phyloP scores from a whole-genome alignment of 2,888 invertebrate species.

The Gandaritis pyraliata region DNA sequence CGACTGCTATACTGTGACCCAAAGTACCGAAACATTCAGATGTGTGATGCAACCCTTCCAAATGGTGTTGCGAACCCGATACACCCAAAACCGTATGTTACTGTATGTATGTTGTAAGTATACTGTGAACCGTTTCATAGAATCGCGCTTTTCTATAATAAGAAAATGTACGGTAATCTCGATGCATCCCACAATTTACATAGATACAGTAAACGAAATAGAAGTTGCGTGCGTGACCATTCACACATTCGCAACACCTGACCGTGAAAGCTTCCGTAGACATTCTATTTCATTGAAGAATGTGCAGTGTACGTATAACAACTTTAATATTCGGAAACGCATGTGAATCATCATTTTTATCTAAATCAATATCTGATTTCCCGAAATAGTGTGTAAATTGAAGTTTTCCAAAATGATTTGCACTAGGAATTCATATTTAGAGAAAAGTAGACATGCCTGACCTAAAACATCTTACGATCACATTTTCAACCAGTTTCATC shows the following conservation, averaged over 20 bases:
- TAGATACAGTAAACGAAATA: slow-evolving; percentile 7
- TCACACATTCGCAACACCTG: slow-evolving; percentile 20
- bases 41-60: too few relatives aligned
- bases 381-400: too few relatives aligned
- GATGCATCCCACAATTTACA: slow-evolving; percentile 3
- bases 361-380: neutral
- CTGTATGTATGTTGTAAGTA: too few relatives aligned
- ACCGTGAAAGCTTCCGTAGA: slow-evolving; percentile 34
- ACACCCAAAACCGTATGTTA: too few relatives aligned
- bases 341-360: slow-evolving; percentile 20
- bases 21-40: too few relatives aligned
- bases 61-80: too few relatives aligned
- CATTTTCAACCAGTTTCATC: neutral
- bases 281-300: slow-evolving; percentile 23
- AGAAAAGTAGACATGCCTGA: too few relatives aligned
- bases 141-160: neutral
- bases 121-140: too few relatives aligned
- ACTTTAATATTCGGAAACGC: slow-evolving; percentile 12
- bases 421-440: too few relatives aligned
- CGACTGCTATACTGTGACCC: too few relatives aligned
- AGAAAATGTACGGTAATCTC: neutral
- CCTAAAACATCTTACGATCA: neutral
- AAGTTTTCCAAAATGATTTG: too few relatives aligned
- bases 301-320: slow-evolving; percentile 7
- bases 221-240: slow-evolving; percentile 20